Evolutionary conservation across 1,140 invertebrate species (phyloP).

Genomic region (Belonocnema kinseyi): DNA sequence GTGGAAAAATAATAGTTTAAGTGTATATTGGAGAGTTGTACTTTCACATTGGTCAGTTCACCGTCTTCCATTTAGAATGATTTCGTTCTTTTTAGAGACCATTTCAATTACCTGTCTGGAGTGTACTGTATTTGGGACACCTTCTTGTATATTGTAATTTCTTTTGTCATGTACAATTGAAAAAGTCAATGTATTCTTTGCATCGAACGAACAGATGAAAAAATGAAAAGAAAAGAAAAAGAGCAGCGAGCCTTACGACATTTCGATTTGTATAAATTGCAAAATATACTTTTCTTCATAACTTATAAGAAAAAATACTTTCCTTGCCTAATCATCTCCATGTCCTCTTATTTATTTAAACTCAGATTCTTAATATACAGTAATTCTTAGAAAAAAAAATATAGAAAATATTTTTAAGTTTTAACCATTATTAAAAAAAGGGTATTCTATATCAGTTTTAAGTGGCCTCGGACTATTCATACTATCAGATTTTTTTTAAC

Average conservation of each 20-base stretch:
- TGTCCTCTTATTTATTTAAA: neutral
- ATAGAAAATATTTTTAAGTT: too few species aligned
- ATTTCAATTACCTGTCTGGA: conserved; percentile 8
- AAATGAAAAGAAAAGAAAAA: conserved; percentile 35
- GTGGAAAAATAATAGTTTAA: conserved; percentile 3
- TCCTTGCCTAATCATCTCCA: conserved; percentile 4
- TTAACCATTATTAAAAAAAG: too few species aligned
- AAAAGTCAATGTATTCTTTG: conserved; percentile 33
- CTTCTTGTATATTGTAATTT: conserved; percentile 29
- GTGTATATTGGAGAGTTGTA: conserved; percentile 7
- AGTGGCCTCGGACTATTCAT: too few species aligned
- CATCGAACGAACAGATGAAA: conserved; percentile 31
- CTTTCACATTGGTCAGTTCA: conserved; percentile 33
- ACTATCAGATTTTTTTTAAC: too few species aligned
- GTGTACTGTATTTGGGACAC: neutral
- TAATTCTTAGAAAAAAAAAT: too few species aligned
- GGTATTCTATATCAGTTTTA: too few species aligned
- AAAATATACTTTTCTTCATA: conserved; percentile 50
- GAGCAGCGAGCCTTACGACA: conserved; percentile 38
- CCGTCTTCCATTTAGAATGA: conserved; percentile 46
- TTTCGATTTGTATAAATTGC: conserved; percentile 51
- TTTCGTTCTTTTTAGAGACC: conserved; percentile 33
- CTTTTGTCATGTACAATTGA: conserved; percentile 20
- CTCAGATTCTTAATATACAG: neutral
- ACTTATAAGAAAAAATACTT: conserved; percentile 4